A percentile compares a stretch with the other conserved stretches of the same genome.
phyloP scores from a whole-genome alignment of 2,113 vertebrate genomes.

The Hucho hucho region DNA sequence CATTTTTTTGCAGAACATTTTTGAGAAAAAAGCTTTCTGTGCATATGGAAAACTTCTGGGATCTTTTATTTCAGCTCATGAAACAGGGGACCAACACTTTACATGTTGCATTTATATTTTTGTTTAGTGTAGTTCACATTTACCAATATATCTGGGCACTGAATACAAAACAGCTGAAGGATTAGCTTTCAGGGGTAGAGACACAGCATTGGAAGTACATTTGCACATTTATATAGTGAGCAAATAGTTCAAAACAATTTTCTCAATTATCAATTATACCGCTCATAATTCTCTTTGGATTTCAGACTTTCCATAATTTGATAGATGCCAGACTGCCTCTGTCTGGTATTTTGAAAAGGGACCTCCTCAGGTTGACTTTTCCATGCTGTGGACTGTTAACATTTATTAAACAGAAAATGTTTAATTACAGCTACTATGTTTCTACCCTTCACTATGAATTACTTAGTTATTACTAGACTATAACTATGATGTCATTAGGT shows the following conservation, averaged over 20 bases:
- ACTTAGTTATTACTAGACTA: too few relatives aligned
- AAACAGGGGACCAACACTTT: too few relatives aligned
- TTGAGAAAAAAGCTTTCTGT: too few relatives aligned
- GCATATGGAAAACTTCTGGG: too few relatives aligned
- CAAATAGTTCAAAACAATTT: constrained; percentile 44
- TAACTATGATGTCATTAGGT: too few relatives aligned
- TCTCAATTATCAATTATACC: constrained; percentile 46
- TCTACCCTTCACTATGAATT: too few relatives aligned
- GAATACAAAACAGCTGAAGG: background rate
- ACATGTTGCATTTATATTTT: background rate
- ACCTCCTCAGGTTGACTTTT: too few relatives aligned
- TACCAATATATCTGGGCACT: background rate
- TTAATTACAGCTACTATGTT: background rate
- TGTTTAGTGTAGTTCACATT: background rate
- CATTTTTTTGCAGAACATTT: too few relatives aligned
- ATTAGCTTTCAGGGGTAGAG: background rate
- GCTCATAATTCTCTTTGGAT: constrained; percentile 47
- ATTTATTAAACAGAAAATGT: background rate
- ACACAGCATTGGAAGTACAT: background rate
- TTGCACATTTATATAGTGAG: constrained; percentile 33
- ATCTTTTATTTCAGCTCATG: too few relatives aligned
- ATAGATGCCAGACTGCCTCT: too few relatives aligned
- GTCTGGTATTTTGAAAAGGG: too few relatives aligned
- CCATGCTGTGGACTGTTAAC: background rate
- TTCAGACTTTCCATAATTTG: constrained; percentile 22